A percentile compares a stretch with the other conserved stretches of the same genome.
Conservation (phyloP, 2,888 invertebrate species). For the Mellilla xanthometata region DNA sequence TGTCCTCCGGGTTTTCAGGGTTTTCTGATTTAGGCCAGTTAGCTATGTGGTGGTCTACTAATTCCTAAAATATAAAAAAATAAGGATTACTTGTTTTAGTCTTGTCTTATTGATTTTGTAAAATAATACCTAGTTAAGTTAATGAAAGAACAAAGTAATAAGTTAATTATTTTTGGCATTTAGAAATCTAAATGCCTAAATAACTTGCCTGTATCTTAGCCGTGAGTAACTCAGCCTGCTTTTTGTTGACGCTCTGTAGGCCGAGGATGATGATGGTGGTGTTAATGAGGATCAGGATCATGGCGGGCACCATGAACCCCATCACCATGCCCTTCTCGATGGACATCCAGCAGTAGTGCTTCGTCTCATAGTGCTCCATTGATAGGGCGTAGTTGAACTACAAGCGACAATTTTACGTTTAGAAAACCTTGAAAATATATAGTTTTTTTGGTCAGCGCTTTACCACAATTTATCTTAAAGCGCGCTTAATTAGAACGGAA, state of each 20-base stretch:
- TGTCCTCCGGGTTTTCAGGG: constrained; percentile 44
- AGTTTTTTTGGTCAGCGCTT: too few species aligned
- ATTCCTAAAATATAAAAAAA: constrained; percentile 32
- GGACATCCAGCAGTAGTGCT: constrained; percentile 90
- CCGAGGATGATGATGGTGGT: constrained; percentile 84
- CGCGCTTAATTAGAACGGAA: too few species aligned
- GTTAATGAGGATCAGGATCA: constrained; percentile 85
- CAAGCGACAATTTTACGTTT: constrained; percentile 33
- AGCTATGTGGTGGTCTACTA: constrained; percentile 68
- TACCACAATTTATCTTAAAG: too few species aligned
- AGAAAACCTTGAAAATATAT: too few species aligned
- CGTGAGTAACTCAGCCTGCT: constrained; percentile 70
- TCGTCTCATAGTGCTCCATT: constrained; percentile 87
- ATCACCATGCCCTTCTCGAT: constrained; percentile 89
- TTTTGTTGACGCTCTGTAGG: constrained; percentile 69
- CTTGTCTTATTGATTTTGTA: too few species aligned
- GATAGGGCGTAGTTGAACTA: constrained; percentile 86
- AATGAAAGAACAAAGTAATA: too few species aligned
- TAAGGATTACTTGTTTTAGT: too few species aligned
- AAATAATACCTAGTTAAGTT: too few species aligned
- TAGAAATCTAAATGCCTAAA: too few species aligned
- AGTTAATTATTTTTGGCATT: too few species aligned
- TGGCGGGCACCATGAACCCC: constrained; percentile 89
- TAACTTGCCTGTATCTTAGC: constrained; percentile 57
- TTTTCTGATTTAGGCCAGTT: constrained; percentile 59